phyloP scores from a whole-genome alignment of 2,113 vertebrate species.

The Leptodactylus fuscus region DNA sequence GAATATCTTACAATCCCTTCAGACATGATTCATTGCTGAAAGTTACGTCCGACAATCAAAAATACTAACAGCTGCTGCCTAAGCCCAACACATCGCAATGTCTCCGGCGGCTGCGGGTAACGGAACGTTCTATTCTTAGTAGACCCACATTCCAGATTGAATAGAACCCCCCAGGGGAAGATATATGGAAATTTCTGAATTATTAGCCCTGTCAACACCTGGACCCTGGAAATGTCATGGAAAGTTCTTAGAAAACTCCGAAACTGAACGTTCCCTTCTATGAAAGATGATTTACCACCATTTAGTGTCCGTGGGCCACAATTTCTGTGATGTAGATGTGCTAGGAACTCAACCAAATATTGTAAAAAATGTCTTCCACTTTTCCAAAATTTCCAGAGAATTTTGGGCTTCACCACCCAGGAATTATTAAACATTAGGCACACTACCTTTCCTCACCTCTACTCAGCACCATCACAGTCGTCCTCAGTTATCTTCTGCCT shows the following conservation, averaged over 20 bases:
- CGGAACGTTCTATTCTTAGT: constrained; percentile 30
- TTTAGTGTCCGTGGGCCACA: too few species aligned
- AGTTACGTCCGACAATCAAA: background rate
- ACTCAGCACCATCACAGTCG: too few species aligned
- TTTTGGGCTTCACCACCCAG: too few species aligned
- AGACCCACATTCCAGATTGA: background rate
- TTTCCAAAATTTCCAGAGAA: too few species aligned
- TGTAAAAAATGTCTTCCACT: too few species aligned
- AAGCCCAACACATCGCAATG: background rate
- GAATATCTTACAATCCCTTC: background rate
- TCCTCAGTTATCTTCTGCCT: too few species aligned
- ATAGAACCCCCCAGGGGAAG: background rate
- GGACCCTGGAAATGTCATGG: constrained; percentile 4
- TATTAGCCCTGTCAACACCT: constrained; percentile 18
- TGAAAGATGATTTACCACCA: too few species aligned
- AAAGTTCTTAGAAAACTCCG: constrained; percentile 24
- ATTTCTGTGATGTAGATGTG: too few species aligned
- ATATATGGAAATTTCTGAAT: background rate
- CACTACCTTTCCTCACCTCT: too few species aligned
- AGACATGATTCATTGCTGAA: background rate
- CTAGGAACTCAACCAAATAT: too few species aligned
- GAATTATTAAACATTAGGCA: too few species aligned
- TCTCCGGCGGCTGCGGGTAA: background rate
- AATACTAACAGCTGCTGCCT: constrained; percentile 12
- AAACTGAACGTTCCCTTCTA: background rate